Base-by-base conservation (phyloP, 23 tunicate species). In the Phallusia fumigata region DNA sequence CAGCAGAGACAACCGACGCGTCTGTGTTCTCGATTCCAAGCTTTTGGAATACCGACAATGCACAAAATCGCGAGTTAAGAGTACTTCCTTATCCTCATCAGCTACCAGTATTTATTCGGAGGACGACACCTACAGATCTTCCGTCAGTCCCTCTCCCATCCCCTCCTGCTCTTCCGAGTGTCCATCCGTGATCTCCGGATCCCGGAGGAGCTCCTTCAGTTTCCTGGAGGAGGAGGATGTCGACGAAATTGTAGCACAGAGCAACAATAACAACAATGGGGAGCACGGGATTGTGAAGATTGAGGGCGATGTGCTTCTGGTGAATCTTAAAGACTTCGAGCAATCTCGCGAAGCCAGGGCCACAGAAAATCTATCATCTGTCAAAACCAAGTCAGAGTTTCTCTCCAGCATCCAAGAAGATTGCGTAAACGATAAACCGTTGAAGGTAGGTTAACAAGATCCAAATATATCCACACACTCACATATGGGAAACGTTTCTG, bases 61-160 rank as follows among this genome's bases (percentile, higher is more conserved):
- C 65, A 65, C 83, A 64, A 84, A 76, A 81, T 74, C 77, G 26
- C 80, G 88, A 10, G 82, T 73, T 52, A 69, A 65, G 82, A 85
- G 90, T 79, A 84, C 95, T 16, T 90, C 95, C 0, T 75, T 90
- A 24, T 82, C 95, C 16, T 90, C 95, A n/a, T 90, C 95, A 2
- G 84, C 90, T 0, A 79, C 95, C 13, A 90, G 89, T 53, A 35
- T 85, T 33, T 90, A 75, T 36, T 85, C 95, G 0, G 95, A 90
- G 74, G 95, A 86, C 6, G 90, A 73, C 33, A 79, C 13, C 22
- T 36, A 65, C 35, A 69, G 44, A 30, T 44, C 35, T 30, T 65
- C 80, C 3, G 19, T 40, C 16, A 32, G 50, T 33, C 34, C 58
- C 6, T 72, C 84, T 8, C 74, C 94, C 76, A 47, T 49, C 33